phyloP scores from a whole-genome alignment of 2,888 invertebrate species.

The Didymodactylos carnosus region DNA sequence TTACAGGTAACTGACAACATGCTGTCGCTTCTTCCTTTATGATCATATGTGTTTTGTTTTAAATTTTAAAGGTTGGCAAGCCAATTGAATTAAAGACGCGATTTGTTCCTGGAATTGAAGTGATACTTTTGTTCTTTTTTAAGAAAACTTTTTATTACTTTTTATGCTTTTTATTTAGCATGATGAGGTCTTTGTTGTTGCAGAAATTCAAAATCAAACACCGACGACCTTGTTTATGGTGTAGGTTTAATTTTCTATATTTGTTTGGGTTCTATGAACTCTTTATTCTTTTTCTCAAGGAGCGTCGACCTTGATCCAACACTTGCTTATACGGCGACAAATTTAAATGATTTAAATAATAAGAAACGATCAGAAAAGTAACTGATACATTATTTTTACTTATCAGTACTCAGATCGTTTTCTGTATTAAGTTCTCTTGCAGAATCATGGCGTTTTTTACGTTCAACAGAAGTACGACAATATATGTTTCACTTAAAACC shows the following conservation, averaged over 20 bases:
- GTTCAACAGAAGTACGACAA: neutral
- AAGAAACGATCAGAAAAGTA: constrained; percentile 11
- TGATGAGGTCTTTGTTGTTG: constrained; percentile 52
- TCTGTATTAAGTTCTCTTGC: neutral
- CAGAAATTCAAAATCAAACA: constrained; percentile 76
- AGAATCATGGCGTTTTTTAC: neutral
- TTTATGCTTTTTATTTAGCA: constrained; percentile 33
- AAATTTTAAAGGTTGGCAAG: neutral
- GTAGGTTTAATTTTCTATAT: constrained; percentile 51
- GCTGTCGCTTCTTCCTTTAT: too few relatives aligned
- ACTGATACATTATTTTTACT: neutral
- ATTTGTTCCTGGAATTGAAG: neutral
- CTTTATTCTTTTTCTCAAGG: neutral
- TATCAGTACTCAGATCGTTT: neutral
- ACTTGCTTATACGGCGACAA: constrained; percentile 52
- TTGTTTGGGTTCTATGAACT: neutral
- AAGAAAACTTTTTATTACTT: neutral
- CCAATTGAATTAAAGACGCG: neutral
- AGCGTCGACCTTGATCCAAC: constrained; percentile 51
- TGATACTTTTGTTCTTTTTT: neutral
- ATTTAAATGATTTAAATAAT: constrained; percentile 25
- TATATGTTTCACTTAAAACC: constrained; percentile 48
- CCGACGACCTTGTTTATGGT: constrained; percentile 75
- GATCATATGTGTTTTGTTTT: too few relatives aligned
- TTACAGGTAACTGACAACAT: constrained; percentile 44